Percentiles rank a stretch among this genome's conserved stretches.
phyloP scores from a whole-genome alignment of 2,113 vertebrate species.

The Casuarius casuarius region DNA sequence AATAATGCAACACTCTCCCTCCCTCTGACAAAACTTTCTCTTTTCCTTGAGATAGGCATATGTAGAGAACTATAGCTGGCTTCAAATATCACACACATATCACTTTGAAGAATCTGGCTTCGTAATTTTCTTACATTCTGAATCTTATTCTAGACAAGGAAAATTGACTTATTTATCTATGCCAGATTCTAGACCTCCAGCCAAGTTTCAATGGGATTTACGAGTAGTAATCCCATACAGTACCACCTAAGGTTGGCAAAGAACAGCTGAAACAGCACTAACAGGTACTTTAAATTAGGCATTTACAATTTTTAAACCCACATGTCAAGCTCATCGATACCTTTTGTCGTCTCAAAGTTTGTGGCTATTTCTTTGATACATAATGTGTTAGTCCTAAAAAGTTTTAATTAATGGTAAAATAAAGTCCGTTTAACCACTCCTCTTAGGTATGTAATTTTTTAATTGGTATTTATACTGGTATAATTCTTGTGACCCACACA shows the following conservation, averaged over 20 bases:
- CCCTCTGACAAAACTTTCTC: not conserved
- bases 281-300: not conserved
- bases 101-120: not conserved
- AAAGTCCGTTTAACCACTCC: not conserved
- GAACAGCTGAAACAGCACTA: not conserved
- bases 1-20: not conserved
- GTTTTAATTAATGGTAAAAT: not conserved
- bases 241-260: not conserved
- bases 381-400: not conserved
- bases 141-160: not conserved
- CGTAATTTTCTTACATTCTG: not conserved
- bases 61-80: not conserved
- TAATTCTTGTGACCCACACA: not conserved
- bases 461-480: not conserved
- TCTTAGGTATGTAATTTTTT: not conserved
- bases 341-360: not conserved
- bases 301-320: too few species aligned
- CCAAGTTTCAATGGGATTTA: not conserved
- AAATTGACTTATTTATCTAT: not conserved
- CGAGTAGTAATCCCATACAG: not conserved
- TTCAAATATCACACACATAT: not conserved
- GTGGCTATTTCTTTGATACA: not conserved
- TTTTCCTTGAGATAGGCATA: not conserved
- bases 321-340: too few species aligned
- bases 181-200: not conserved